Percentiles rank a stretch among this genome's conserved stretches.
These are phyloP conservation scores for Drosophila histrio DNA, from an alignment of 2,888 invertebrate species.

Conservation along the genomic window DNA sequence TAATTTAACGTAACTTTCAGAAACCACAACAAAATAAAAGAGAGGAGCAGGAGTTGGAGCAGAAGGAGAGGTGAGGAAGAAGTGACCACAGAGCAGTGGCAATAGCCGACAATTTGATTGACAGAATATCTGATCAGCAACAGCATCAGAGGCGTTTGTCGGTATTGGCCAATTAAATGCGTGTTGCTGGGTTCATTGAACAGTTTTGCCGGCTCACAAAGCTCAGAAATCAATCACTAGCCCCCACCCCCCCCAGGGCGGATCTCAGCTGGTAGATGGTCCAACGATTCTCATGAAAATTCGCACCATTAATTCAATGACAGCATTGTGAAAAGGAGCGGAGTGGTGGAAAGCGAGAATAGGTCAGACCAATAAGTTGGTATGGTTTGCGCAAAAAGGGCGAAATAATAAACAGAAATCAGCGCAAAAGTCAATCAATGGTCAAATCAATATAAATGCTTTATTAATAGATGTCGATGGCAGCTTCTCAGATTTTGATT, in stretches of 20 bases:
- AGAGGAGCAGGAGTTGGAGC: not conserved
- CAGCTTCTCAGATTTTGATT: not conserved
- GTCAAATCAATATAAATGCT: slow-evolving; percentile 76
- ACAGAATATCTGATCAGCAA: slow-evolving; percentile 56
- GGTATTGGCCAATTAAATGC: slow-evolving; percentile 67
- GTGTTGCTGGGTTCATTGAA: slow-evolving; percentile 70
- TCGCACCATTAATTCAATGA: slow-evolving; percentile 74
- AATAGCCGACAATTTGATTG: slow-evolving; percentile 63
- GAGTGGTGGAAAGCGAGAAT: not conserved
- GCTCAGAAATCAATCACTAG: slow-evolving; percentile 68
- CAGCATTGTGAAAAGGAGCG: not conserved
- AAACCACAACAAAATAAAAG: slow-evolving; percentile 16
- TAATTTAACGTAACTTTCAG: slow-evolving; percentile 49
- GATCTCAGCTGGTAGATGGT: slow-evolving; percentile 22
- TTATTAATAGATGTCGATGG: slow-evolving; percentile 48
- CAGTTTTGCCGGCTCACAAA: slow-evolving; percentile 55
- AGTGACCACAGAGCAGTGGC: slow-evolving; percentile 8
- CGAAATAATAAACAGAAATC: slow-evolving; percentile 70
- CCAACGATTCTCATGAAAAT: slow-evolving; percentile 69
- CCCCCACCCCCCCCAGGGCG: not conserved
- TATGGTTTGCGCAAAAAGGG: slow-evolving; percentile 51
- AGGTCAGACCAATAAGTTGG: slow-evolving; percentile 34
- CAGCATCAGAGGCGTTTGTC: slow-evolving; percentile 18
- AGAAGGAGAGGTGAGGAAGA: not conserved
- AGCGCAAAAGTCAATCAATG: slow-evolving; percentile 70